phyloP scores from a whole-genome alignment of 1,140 invertebrate species.

The Drosophila takahashii region DNA sequence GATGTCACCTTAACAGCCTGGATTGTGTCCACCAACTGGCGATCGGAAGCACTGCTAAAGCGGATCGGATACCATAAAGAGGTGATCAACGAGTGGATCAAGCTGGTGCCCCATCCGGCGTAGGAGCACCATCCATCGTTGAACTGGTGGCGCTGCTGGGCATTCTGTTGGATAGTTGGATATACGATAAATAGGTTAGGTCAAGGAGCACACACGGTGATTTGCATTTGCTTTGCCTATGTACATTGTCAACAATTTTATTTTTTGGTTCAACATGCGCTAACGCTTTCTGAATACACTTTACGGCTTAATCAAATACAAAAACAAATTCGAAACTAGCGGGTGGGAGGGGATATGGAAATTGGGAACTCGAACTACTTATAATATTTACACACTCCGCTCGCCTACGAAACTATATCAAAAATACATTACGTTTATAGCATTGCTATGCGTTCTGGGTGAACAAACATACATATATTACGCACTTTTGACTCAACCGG shows the following conservation, averaged over 20 bases:
- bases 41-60: slow-evolving; percentile 60
- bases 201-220: neutral
- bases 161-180: neutral
- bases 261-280: slow-evolving; percentile 38
- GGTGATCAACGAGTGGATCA: slow-evolving; percentile 75
- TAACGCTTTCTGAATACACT: slow-evolving; percentile 45
- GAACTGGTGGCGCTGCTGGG: neutral
- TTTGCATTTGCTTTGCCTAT: slow-evolving; percentile 48
- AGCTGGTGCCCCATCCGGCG: slow-evolving; percentile 36
- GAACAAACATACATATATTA: slow-evolving; percentile 4
- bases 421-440: slow-evolving; percentile 32
- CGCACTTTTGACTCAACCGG: slow-evolving; percentile 4
- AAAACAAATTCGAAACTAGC: slow-evolving; percentile 35
- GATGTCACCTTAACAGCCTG: slow-evolving; percentile 66
- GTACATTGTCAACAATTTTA: slow-evolving; percentile 70
- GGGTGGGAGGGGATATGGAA: slow-evolving; percentile 13
- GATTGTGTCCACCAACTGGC: slow-evolving; percentile 67
- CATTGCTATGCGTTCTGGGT: slow-evolving; percentile 23
- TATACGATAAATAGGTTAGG: neutral
- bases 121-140: neutral
- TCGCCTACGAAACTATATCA: slow-evolving; percentile 2
- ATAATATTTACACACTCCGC: slow-evolving; percentile 24
- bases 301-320: slow-evolving; percentile 49
- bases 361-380: slow-evolving; percentile 30
- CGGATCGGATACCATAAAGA: slow-evolving; percentile 62